Conservation (phyloP, 2,113 vertebrate species). For the Tachuris rubrigastra region DNA sequence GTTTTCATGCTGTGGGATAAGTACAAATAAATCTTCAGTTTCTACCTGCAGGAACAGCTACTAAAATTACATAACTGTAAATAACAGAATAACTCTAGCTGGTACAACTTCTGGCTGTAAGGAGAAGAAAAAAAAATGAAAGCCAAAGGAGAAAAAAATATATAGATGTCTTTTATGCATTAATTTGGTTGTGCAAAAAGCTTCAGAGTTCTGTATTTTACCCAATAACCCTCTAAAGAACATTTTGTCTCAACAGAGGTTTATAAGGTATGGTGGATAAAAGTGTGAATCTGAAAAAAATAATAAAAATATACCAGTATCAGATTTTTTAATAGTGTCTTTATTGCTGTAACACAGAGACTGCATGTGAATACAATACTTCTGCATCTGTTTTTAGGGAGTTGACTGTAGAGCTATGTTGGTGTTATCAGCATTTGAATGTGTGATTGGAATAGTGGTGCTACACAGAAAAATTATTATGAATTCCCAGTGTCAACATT, state of each 20-base stretch:
- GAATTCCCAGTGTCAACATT: fast-evolving
- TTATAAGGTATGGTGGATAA: background rate
- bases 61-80: background rate
- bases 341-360: background rate
- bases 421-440: background rate
- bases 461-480: background rate
- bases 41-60: background rate
- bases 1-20: background rate
- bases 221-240: background rate
- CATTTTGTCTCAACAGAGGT: background rate
- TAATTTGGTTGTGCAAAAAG: background rate
- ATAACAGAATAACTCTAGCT: background rate
- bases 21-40: background rate
- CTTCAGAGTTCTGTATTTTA: background rate
- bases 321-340: background rate
- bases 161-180: background rate
- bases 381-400: background rate
- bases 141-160: background rate
- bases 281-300: background rate
- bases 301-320: background rate
- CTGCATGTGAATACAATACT: background rate
- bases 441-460: background rate
- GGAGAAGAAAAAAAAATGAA: background rate
- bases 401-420: background rate
- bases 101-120: background rate